These are phyloP conservation scores for Discoglossus pictus DNA, from an alignment of 2,797 vertebrate genomes.

Conservation along the genomic window DNA sequence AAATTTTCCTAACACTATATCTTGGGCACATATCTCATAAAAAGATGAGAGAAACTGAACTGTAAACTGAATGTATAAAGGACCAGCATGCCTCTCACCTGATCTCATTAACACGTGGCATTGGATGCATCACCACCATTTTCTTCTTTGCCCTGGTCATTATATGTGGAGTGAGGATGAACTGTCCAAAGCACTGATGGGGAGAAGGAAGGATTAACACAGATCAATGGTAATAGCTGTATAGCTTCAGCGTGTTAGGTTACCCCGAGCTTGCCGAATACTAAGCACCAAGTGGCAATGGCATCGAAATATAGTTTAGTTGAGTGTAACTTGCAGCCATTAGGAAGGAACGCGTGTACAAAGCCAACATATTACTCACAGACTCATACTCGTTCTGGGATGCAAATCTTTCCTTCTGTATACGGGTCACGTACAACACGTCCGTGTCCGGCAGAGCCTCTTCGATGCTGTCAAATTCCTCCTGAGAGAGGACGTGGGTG, in stretches of 20 bases:
- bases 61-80: too few species aligned
- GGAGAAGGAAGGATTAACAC: background rate
- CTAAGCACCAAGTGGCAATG: too few species aligned
- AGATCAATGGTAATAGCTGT: too few species aligned
- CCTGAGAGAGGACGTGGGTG: slow-evolving; percentile 65
- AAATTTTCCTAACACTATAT: too few species aligned
- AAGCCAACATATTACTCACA: slow-evolving; percentile 75
- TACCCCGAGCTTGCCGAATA: too few species aligned
- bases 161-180: slow-evolving; percentile 94
- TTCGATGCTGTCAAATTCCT: slow-evolving; percentile 92
- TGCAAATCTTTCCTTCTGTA: slow-evolving; percentile 92
- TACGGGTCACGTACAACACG: slow-evolving; percentile 95
- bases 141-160: slow-evolving; percentile 95
- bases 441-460: slow-evolving; percentile 91
- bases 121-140: slow-evolving; percentile 98
- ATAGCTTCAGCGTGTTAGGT: too few species aligned
- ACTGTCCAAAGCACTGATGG: slow-evolving; percentile 91
- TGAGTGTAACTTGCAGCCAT: too few species aligned
- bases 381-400: slow-evolving; percentile 84
- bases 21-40: too few species aligned
- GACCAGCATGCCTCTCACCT: slow-evolving; percentile 72
- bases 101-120: slow-evolving; percentile 95
- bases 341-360: too few species aligned
- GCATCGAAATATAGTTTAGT: too few species aligned
- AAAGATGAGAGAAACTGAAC: too few species aligned